These are phyloP conservation scores for Epizoanthus ramosus DNA, from an alignment of 92 coral and sea anemone species.

Conservation along the genomic window DNA sequence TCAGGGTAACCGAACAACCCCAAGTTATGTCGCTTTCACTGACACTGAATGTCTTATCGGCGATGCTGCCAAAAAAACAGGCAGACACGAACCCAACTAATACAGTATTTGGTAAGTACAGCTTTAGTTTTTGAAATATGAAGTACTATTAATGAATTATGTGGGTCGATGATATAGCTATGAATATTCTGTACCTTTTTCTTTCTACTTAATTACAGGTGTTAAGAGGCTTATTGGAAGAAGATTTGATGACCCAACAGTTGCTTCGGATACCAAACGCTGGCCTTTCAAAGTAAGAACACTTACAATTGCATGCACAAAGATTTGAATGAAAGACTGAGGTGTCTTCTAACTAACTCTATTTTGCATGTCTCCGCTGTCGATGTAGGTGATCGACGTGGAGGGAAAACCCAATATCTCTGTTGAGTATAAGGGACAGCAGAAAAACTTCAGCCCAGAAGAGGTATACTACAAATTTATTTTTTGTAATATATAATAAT, in stretches of 20 bases:
- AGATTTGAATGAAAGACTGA: neutral
- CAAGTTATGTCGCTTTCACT: constrained; percentile 96
- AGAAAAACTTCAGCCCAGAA: constrained; percentile 59
- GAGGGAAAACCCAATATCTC: constrained; percentile 63
- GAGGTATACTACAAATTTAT: constrained; percentile 44
- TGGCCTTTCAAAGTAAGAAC: constrained; percentile 83
- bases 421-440: constrained; percentile 54
- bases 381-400: neutral
- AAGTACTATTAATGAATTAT: neutral
- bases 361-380: neutral
- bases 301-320: neutral
- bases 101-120: constrained; percentile 70
- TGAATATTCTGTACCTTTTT: neutral
- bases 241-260: constrained; percentile 72
- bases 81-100: constrained; percentile 90
- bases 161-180: neutral
- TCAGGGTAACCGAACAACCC: constrained; percentile 93
- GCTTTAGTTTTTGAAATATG: neutral
- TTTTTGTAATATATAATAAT: no score
- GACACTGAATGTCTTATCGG: constrained; percentile 94
- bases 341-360: neutral
- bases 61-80: constrained; percentile 91
- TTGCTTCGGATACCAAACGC: constrained; percentile 79
- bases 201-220: constrained; percentile 24
- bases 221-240: constrained; percentile 97